Evolutionary conservation across 2,113 vertebrate genomes (phyloP), one percentile per base, ranked within the genome.

Genomic region (Entosphenus tridentatus): DNA sequence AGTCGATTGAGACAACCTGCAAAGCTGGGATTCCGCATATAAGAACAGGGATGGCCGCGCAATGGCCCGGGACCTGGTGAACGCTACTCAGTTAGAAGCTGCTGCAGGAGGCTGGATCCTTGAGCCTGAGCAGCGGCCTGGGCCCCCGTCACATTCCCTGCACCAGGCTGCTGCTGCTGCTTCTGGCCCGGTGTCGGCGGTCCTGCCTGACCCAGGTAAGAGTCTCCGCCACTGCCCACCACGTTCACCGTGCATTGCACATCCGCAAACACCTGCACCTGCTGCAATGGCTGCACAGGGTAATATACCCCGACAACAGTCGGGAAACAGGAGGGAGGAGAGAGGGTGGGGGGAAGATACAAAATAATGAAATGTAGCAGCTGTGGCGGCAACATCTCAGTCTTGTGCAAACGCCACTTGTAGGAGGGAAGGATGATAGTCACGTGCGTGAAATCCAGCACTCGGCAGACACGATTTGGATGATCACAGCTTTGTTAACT

Each of bases 191-290:
- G 82, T 16, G n/a, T 16, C 72, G 87, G 76, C 65, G 86, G 76
- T 73, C 83, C 83, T 73, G 83, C 71, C 73, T 83, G 86, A 80
- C 83, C 87, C 79, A 92, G 83, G 81, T 89, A 95, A 72, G 87
- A 83, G 74, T 93, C 89, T 67, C 83, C 78, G 71, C 85, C 87
- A 11, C 21, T 11, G n/a, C 10, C 62, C 68, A 95, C 86, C 73
- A 95, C 77, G 81, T 95, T 95, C 75, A 95, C 88, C 58, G 90
- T 95, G 79, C 89, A 95, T 79, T 95, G 89, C 76, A 95, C 90
- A 68, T 95, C 90, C 9, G 90, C 89, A 71, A 92, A 95, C 76
- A 95, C 89, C 79, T 95, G 88, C 70, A 95, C 85, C 82, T 95
- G 89, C 75, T 92, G 89, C 75, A 89, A 86, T 62, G 58, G 58